Percentiles rank a stretch among this genome's conserved stretches.
Evolutionary conservation across 2,797 vertebrate genomes (phyloP).

Genomic region (Eospalax fontanierii): DNA sequence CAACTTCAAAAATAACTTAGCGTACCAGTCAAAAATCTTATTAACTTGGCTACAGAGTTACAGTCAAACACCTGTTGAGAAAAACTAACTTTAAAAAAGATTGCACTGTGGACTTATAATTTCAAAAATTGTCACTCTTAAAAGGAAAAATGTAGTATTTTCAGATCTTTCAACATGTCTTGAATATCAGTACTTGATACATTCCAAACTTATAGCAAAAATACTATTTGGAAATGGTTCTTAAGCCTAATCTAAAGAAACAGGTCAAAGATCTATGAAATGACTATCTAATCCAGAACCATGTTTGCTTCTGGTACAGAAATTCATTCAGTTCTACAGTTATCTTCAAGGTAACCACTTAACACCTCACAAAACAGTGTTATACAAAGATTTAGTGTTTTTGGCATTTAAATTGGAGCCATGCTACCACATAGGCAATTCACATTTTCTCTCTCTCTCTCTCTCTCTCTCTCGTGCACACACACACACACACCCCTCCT

Average conservation of each 20-base stretch:
- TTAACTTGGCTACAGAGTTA: slow-evolving; percentile 82
- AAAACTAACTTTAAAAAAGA: slow-evolving; percentile 71
- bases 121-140: slow-evolving; percentile 54
- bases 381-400: slow-evolving; percentile 74
- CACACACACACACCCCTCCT: not conserved
- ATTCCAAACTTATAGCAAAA: slow-evolving; percentile 15
- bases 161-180: slow-evolving; percentile 54
- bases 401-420: slow-evolving; percentile 80
- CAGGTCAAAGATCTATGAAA: slow-evolving; percentile 12
- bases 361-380: slow-evolving; percentile 53
- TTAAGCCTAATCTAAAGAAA: slow-evolving; percentile 59
- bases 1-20: slow-evolving; percentile 77
- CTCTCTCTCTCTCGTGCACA: not conserved
- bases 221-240: not conserved
- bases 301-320: slow-evolving; percentile 54
- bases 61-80: slow-evolving; percentile 82
- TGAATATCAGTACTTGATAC: slow-evolving; percentile 60
- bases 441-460: too few species aligned
- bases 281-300: not conserved
- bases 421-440: slow-evolving; percentile 67
- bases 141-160: slow-evolving; percentile 74
- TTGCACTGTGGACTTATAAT: slow-evolving; percentile 31
- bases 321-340: slow-evolving; percentile 67
- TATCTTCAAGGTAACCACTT: slow-evolving; percentile 63
- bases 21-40: slow-evolving; percentile 69